Percentiles rank a stretch among this genome's conserved stretches.
Evolutionary conservation across 2,797 vertebrate genomes (phyloP).

Genomic region (Adrianichthys oophorus): DNA sequence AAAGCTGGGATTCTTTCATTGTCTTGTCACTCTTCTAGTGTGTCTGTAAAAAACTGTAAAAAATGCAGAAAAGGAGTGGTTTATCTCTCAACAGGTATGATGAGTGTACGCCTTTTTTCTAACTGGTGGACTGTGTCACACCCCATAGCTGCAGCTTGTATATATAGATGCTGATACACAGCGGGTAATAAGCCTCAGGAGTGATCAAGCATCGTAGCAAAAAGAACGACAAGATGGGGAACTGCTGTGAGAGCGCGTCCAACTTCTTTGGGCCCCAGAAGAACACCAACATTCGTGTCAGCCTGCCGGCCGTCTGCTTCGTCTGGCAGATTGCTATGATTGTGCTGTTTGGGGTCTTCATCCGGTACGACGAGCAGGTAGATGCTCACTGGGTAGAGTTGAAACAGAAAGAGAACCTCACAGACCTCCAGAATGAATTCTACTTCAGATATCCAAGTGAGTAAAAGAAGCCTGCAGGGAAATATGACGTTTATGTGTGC

Average conservation of each 20-base stretch:
- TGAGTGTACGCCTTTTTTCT: slow-evolving; percentile 6
- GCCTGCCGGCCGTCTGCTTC: slow-evolving; percentile 85
- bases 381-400: slow-evolving; percentile 78
- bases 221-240: slow-evolving; percentile 66
- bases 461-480: slow-evolving; percentile 53
- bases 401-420: slow-evolving; percentile 68
- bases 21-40: neutral
- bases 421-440: slow-evolving; percentile 89
- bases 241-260: slow-evolving; percentile 25
- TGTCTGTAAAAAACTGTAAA: too few relatives aligned
- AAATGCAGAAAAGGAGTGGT: slow-evolving; percentile 26
- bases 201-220: slow-evolving; percentile 13
- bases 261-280: slow-evolving; percentile 52
- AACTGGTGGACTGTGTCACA: slow-evolving; percentile 31
- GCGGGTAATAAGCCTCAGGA: neutral
- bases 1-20: neutral
- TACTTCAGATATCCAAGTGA: slow-evolving; percentile 97
- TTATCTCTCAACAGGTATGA: slow-evolving; percentile 5
- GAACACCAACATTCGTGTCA: slow-evolving; percentile 85
- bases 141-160: slow-evolving; percentile 27
- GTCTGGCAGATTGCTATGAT: slow-evolving; percentile 88
- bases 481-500: too few relatives aligned
- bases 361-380: slow-evolving; percentile 82
- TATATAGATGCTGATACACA: slow-evolving; percentile 16
- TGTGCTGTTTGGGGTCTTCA: slow-evolving; percentile 89